phyloP scores from a whole-genome alignment of 2,113 vertebrate genomes.

The Pogonocichla stellata region DNA sequence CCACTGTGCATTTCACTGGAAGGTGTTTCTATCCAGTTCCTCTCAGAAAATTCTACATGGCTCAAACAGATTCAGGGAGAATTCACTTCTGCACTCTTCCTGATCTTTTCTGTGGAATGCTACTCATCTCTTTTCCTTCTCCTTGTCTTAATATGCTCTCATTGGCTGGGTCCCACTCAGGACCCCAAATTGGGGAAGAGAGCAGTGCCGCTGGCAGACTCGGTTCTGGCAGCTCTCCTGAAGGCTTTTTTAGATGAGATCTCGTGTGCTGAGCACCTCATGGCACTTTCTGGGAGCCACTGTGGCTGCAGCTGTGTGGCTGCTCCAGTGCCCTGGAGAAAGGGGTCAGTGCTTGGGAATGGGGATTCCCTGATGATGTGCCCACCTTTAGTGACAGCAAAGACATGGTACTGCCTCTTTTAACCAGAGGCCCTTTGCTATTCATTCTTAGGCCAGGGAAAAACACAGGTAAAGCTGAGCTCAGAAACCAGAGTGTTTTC shows the following conservation, averaged over 20 bases:
- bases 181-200: neutral
- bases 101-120: neutral
- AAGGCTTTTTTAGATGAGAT: neutral
- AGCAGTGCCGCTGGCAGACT: neutral
- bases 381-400: neutral
- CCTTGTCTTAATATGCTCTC: neutral
- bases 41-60: neutral
- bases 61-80: neutral
- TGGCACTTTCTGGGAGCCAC: neutral
- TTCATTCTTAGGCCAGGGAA: neutral
- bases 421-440: neutral
- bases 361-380: neutral
- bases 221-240: neutral
- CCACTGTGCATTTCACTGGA: neutral
- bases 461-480: accelerated
- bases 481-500: neutral
- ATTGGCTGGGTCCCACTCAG: neutral
- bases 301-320: neutral
- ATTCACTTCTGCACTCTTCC: neutral
- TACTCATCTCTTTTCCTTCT: neutral
- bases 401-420: neutral
- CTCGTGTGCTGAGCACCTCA: neutral
- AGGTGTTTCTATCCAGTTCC: neutral
- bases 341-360: neutral
- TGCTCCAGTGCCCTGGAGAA: neutral